Conservation (phyloP, 2,797 vertebrate species). For the Megaceryle alcyon region DNA sequence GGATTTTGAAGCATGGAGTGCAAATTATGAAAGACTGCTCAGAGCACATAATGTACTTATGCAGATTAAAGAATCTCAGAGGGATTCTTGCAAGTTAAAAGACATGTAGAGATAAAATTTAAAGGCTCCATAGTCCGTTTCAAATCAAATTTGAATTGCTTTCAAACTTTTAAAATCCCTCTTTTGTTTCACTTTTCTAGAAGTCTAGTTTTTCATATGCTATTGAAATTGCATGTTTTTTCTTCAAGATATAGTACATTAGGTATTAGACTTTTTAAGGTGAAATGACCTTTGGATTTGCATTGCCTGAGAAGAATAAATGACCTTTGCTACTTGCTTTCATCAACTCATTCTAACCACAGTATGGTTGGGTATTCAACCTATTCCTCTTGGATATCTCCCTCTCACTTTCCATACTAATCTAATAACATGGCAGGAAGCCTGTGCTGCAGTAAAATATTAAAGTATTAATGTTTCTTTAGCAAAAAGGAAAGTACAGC, state of each 20-base stretch:
- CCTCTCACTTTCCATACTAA: not conserved
- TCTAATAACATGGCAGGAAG: not conserved
- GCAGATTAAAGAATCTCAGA: constrained; percentile 46
- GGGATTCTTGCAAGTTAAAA: constrained; percentile 7
- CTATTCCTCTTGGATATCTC: not conserved
- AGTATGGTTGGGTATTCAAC: not conserved
- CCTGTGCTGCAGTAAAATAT: not conserved
- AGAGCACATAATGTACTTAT: constrained; percentile 15
- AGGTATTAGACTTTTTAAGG: constrained; percentile 1
- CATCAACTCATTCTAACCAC: not conserved
- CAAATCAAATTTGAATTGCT: constrained; percentile 52
- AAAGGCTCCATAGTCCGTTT: not conserved
- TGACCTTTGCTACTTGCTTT: not conserved
- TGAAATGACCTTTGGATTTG: constrained; percentile 56
- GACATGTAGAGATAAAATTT: constrained; percentile 27
- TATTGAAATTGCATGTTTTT: constrained; percentile 7
- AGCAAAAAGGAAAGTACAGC: not conserved
- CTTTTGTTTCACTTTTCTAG: constrained; percentile 53
- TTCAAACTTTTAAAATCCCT: constrained; percentile 16
- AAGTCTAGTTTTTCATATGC: not conserved
- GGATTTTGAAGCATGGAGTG: not conserved
- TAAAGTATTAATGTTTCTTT: not conserved
- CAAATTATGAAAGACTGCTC: constrained; percentile 16
- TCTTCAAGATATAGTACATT: not conserved
- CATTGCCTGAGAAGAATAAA: constrained; percentile 17